Evolutionary conservation across 2,888 invertebrate species (phyloP).

Genomic region (Drosophila bunnanda): DNA sequence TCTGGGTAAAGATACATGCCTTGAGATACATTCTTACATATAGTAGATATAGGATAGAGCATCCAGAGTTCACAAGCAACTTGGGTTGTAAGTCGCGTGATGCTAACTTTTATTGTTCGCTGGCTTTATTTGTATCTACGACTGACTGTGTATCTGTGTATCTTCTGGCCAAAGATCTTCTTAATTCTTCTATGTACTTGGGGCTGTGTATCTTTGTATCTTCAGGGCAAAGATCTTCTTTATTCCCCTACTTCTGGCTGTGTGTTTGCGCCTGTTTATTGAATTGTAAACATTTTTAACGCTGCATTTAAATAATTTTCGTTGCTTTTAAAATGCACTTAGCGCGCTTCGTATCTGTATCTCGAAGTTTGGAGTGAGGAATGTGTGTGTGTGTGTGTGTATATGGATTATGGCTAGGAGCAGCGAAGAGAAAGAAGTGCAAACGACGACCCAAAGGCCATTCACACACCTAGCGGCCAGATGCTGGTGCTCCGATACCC

Average conservation of each 20-base stretch:
- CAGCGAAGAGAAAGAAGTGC: constrained; percentile 24
- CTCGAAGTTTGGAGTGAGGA: background rate
- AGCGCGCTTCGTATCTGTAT: constrained; percentile 19
- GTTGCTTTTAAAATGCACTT: constrained; percentile 44
- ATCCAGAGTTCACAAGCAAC: constrained; percentile 19
- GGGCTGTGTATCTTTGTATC: constrained; percentile 14
- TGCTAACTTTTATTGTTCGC: constrained; percentile 29
- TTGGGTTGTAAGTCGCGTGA: constrained; percentile 6
- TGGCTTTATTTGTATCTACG: background rate
- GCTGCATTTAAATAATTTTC: constrained; percentile 78
- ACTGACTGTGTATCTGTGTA: constrained; percentile 32
- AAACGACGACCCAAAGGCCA: constrained; percentile 44
- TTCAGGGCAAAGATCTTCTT: constrained; percentile 38
- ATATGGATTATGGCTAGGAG: constrained; percentile 55
- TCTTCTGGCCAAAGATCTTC: constrained; percentile 34
- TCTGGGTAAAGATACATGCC: background rate
- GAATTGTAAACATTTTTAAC: constrained; percentile 81
- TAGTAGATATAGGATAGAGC: constrained; percentile 4
- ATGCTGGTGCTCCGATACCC: constrained; percentile 48
- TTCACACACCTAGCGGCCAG: constrained; percentile 47
- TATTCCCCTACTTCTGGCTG: constrained; percentile 6
- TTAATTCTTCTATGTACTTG: constrained; percentile 18
- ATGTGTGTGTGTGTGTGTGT: constrained; percentile 7
- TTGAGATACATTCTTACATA: background rate
- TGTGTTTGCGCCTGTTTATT: constrained; percentile 64